Evolutionary conservation across 2,888 invertebrate species (phyloP), one percentile per base, ranked within the genome.

Genomic region (Omphaloscelis lunosa): DNA sequence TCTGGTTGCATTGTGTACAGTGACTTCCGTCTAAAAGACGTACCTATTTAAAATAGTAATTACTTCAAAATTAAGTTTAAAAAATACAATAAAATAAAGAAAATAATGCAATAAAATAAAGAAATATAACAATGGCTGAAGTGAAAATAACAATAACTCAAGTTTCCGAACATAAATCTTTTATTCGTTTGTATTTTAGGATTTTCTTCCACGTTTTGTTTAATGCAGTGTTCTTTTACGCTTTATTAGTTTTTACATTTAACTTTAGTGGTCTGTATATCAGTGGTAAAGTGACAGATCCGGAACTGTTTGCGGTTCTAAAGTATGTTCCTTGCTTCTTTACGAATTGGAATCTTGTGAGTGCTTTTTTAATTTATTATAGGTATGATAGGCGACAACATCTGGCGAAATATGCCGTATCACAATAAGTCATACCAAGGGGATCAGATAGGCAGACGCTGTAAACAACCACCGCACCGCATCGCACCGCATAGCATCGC

Each of bases 261-360:
- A 0, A 3, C 17, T 0, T 1, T 2, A 0, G 0, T 29, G 11
- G 8, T 6, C 6, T 27, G 1, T 6, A 51, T 0, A 8, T 15
- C 2, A 27, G 23, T 27, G 34, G 41, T 7, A 23, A 77, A 59
- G 1, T 77, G 8, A 39, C 11, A 4, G 12, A 39, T 41, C 63
- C 78, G 8, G 59, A 48, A 0, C 0, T 48, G 8, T 0, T 17
- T 2, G 8, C 0, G 6, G 1, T 34, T 1, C 0, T 6, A 0
- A 78, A 39, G n/a, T 34, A 20, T 34, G 0, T 0, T 0, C 17
- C 78, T 0, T 3, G 1, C 7, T 80, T 41, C 8, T 0, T 15
- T 0, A 80, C 80, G 0, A 20, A 34, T 27, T 80, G 80, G 80
- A 80, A 83, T 66, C 0, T 56, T n/a, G 80, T 80, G 29, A 80